These are phyloP conservation scores for Paralinhomoeus sp. DNA, from an alignment of 2,888 invertebrate species.

Conservation along the genomic window DNA sequence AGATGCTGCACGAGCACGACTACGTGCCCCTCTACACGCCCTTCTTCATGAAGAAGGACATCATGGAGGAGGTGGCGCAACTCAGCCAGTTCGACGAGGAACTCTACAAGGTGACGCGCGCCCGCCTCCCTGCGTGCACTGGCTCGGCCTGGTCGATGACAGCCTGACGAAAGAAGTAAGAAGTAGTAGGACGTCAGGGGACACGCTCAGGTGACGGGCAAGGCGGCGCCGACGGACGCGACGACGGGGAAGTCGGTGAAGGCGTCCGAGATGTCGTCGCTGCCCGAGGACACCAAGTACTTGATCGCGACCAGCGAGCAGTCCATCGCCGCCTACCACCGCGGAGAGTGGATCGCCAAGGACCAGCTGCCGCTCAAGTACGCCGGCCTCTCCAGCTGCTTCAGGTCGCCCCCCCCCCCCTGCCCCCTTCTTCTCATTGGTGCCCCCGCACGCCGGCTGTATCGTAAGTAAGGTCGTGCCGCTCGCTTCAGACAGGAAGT, in stretches of 20 bases:
- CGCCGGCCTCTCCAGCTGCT: slow-evolving; percentile 91
- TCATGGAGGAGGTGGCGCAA: slow-evolving; percentile 99
- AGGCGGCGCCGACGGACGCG: no score
- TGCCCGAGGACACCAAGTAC: slow-evolving; percentile 71
- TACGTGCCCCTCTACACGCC: slow-evolving; percentile 85
- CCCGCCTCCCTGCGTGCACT: neutral
- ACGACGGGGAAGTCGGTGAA: no score
- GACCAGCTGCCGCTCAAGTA: slow-evolving; percentile 67
- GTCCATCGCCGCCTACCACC: slow-evolving; percentile 90
- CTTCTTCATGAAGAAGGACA: slow-evolving; percentile 94
- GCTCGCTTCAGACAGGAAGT: slow-evolving; percentile 57
- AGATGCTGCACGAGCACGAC: slow-evolving; percentile 43
- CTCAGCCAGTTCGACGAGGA: slow-evolving; percentile 97
- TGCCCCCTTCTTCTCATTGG: neutral
- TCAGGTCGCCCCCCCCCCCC: slow-evolving; percentile 34
- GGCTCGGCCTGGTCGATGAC: neutral
- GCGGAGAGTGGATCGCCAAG: slow-evolving; percentile 85
- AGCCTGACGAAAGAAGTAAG: no score
- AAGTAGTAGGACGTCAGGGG: no score
- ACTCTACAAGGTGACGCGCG: slow-evolving; percentile 56
- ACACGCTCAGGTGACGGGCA: slow-evolving; percentile 17
- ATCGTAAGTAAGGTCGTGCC: neutral
- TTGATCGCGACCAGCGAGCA: slow-evolving; percentile 97
- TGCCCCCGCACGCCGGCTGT: neutral
- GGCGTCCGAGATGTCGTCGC: no score